These are phyloP conservation scores for Sphaerophoria taeniata DNA, from an alignment of 2,888 invertebrate genomes.

Conservation along the genomic window DNA sequence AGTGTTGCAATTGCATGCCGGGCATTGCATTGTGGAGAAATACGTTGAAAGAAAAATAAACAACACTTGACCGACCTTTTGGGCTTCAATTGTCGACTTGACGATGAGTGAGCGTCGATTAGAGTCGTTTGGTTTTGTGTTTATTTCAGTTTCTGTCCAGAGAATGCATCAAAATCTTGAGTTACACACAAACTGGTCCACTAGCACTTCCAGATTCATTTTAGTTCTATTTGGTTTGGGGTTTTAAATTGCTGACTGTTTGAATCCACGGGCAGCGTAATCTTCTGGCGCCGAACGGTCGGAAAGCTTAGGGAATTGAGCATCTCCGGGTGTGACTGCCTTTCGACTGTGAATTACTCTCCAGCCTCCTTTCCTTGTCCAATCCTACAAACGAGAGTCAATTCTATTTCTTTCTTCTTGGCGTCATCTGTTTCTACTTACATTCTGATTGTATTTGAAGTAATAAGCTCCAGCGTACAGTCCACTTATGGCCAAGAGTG, in stretches of 20 bases:
- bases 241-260: slow-evolving; percentile 84
- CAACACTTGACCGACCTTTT: slow-evolving; percentile 47
- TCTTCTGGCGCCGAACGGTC: slow-evolving; percentile 85
- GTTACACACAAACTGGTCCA: slow-evolving; percentile 29
- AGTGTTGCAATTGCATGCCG: slow-evolving; percentile 8
- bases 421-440: slow-evolving; percentile 83
- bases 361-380: slow-evolving; percentile 91
- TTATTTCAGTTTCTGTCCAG: slow-evolving; percentile 52
- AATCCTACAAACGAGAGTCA: slow-evolving; percentile 85
- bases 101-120: slow-evolving; percentile 41
- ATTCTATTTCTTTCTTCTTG: too few species aligned
- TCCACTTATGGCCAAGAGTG: slow-evolving; percentile 83
- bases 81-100: slow-evolving; percentile 58
- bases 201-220: not conserved
- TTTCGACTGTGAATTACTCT: slow-evolving; percentile 85
- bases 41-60: slow-evolving; percentile 27
- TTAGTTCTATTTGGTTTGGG: slow-evolving; percentile 7
- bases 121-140: slow-evolving; percentile 48
- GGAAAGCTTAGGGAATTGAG: slow-evolving; percentile 86
- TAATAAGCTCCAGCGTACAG: slow-evolving; percentile 88
- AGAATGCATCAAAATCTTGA: slow-evolving; percentile 52
- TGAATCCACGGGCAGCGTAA: slow-evolving; percentile 90
- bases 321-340: slow-evolving; percentile 87
- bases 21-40: not conserved
- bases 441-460: slow-evolving; percentile 91